Evolutionary conservation across 2,113 vertebrate genomes (phyloP).

Genomic region (Salvelinus namaycush): DNA sequence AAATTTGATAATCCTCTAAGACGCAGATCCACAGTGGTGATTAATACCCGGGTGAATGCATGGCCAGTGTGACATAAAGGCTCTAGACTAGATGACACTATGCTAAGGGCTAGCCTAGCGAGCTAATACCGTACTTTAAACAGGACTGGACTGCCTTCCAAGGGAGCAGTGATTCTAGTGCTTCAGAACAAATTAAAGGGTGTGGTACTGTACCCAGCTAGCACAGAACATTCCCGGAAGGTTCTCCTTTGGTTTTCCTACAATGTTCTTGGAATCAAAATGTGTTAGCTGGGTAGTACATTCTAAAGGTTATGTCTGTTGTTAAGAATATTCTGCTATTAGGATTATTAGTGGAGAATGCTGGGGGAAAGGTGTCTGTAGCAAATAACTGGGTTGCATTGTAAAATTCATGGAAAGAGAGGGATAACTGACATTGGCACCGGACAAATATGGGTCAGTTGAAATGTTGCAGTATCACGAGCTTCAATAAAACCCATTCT

Average conservation of each 20-base stretch:
- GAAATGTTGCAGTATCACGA: too few species aligned
- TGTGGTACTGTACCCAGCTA: not conserved
- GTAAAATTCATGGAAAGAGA: not conserved
- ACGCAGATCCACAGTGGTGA: constrained; percentile 83
- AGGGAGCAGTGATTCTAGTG: not conserved
- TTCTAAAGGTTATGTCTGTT: not conserved
- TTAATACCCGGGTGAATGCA: constrained; percentile 84
- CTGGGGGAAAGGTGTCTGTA: not conserved
- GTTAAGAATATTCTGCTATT: not conserved
- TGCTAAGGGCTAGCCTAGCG: not conserved
- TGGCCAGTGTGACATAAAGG: constrained; percentile 72
- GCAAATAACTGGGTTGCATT: not conserved
- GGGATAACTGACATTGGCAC: too few species aligned
- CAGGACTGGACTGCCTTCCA: not conserved
- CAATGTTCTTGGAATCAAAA: too few species aligned
- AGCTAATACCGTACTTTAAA: not conserved
- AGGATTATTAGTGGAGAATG: not conserved
- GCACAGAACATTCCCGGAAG: too few species aligned
- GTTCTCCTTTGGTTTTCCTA: too few species aligned
- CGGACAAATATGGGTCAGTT: too few species aligned
- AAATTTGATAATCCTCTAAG: constrained; percentile 93
- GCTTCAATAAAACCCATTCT: too few species aligned
- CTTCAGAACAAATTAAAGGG: not conserved
- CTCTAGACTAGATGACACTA: not conserved
- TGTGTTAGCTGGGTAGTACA: not conserved